A percentile compares a stretch with the other conserved stretches of the same genome.
Conservation (phyloP, 1,140 invertebrate species). For the Heterodera carotae region DNA sequence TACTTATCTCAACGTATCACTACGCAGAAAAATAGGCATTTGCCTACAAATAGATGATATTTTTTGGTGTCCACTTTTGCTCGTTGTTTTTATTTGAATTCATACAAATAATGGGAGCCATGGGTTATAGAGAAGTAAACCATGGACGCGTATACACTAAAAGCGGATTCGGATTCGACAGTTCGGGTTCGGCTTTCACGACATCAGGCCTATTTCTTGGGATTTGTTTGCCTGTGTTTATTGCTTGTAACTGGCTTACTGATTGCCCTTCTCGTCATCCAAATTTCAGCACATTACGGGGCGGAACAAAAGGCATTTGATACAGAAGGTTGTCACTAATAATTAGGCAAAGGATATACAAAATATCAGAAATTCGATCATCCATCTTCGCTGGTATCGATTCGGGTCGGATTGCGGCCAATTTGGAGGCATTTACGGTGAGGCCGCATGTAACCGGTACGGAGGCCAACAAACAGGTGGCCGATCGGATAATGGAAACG, state of each 20-base stretch:
- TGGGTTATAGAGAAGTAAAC: no score
- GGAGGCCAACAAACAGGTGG: slow-evolving; percentile 44
- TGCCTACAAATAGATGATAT: neutral
- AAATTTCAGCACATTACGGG: neutral
- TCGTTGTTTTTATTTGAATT: neutral
- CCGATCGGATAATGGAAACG: slow-evolving; percentile 48
- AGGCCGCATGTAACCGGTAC: slow-evolving; percentile 35
- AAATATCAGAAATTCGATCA: neutral
- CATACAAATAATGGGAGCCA: no score
- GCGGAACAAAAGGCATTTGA: neutral
- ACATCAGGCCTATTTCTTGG: neutral
- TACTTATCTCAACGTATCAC: no score
- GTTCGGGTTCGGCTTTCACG: neutral
- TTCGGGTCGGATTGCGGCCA: neutral
- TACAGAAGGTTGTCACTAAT: neutral
- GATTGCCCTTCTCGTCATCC: neutral
- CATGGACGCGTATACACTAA: neutral
- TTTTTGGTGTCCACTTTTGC: neutral
- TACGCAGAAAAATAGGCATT: neutral
- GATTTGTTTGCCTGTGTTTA: neutral
- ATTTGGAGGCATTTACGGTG: neutral
- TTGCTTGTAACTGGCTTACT: neutral
- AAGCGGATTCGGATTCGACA: neutral
- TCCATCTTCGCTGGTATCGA: slow-evolving; percentile 5
- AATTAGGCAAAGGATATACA: neutral